Percentiles rank a stretch among this genome's conserved stretches.
These are phyloP conservation scores for Tanytarsus gracilentus DNA, from an alignment of 2,888 invertebrate species.

Conservation along the genomic window DNA sequence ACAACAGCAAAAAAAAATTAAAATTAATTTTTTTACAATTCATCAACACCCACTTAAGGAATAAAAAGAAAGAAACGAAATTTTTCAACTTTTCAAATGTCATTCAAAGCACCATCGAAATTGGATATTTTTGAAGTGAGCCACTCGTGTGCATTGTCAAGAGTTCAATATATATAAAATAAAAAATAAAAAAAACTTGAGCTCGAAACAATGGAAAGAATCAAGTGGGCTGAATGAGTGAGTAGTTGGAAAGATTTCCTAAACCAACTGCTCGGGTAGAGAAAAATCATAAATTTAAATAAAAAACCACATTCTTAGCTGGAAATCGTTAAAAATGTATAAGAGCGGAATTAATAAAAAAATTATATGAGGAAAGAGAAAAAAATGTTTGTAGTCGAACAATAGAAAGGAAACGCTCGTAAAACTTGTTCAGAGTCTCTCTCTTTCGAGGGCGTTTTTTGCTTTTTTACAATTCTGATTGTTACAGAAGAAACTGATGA, in stretches of 20 bases:
- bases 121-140: conserved; percentile 7
- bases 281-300: conserved; percentile 26
- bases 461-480: conserved; percentile 8
- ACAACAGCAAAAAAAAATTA: background rate
- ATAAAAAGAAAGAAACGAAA: too few relatives aligned
- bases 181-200: background rate
- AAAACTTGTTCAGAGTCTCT: conserved; percentile 12
- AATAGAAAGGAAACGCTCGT: conserved; percentile 28
- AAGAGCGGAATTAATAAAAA: conserved; percentile 29
- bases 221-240: background rate
- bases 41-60: conserved; percentile 8
- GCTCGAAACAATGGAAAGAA: background rate
- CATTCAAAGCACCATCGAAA: background rate
- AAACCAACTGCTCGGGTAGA: background rate
- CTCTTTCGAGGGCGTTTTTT: conserved; percentile 23
- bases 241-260: background rate
- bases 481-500: background rate
- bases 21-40: background rate
- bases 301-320: conserved; percentile 13
- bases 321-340: conserved; percentile 27
- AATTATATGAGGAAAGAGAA: conserved; percentile 13
- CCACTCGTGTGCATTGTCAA: conserved; percentile 1
- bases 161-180: background rate
- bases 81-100: background rate
- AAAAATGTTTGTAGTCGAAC: conserved; percentile 9